Conservation (phyloP, 1,140 invertebrate genomes). For the Cydia strobilella region DNA sequence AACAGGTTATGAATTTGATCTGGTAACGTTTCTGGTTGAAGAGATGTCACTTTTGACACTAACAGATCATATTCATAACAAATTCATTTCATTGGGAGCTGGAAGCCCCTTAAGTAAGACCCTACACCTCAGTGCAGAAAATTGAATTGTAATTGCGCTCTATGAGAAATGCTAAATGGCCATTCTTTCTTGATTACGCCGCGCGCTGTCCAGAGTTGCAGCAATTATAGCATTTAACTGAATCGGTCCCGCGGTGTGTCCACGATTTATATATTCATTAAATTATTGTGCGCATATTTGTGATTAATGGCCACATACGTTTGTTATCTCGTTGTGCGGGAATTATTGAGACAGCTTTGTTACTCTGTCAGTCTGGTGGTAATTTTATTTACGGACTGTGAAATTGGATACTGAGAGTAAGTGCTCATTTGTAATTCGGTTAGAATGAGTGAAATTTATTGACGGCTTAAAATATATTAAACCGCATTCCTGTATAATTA, state of each 20-base stretch:
- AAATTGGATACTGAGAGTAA: conserved; percentile 63
- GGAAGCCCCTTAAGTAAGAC: background rate
- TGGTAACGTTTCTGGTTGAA: too few species aligned
- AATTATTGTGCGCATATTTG: conserved; percentile 49
- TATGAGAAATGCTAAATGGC: conserved; percentile 53
- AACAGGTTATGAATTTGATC: too few species aligned
- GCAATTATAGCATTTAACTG: conserved; percentile 63
- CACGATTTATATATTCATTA: conserved; percentile 63
- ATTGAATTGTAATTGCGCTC: conserved; percentile 68
- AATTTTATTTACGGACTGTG: conserved; percentile 77
- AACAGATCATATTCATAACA: too few species aligned
- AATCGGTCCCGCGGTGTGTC: conserved; percentile 51
- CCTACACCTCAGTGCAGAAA: conserved; percentile 44
- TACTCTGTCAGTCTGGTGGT: conserved; percentile 65
- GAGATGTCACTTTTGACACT: too few species aligned
- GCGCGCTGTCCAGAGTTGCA: conserved; percentile 37
- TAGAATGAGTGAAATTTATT: conserved; percentile 53
- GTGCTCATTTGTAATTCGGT: conserved; percentile 55
- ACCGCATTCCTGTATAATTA: conserved; percentile 27
- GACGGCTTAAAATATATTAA: conserved; percentile 31
- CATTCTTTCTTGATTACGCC: conserved; percentile 53
- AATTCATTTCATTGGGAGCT: too few species aligned
- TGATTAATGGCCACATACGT: conserved; percentile 58
- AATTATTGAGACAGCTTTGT: conserved; percentile 75
- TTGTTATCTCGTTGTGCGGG: conserved; percentile 56